Percentiles rank a stretch among this genome's conserved stretches.
Evolutionary conservation across 2,888 invertebrate species (phyloP).

Genomic region (Odontomyia ornata): DNA sequence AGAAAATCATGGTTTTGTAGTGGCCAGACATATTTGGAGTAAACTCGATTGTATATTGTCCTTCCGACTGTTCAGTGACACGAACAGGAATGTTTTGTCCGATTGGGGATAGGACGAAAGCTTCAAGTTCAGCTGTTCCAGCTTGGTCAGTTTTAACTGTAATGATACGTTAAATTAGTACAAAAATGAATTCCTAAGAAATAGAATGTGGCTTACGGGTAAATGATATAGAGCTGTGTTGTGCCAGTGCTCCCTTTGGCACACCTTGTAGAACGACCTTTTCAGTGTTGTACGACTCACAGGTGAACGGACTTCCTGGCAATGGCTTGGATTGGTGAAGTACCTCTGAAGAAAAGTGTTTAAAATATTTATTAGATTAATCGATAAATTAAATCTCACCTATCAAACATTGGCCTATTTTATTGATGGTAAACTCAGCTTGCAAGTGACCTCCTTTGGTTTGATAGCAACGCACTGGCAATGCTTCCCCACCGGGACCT

Average conservation of each 20-base stretch:
- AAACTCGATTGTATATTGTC: conserved; percentile 79
- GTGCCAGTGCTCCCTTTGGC: conserved; percentile 78
- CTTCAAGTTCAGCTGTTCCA: conserved; percentile 85
- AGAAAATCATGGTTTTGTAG: conserved; percentile 73
- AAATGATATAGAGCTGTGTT: conserved; percentile 84
- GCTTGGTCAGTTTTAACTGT: conserved; percentile 82
- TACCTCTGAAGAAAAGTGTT: conserved; percentile 73
- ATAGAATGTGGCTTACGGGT: conserved; percentile 69
- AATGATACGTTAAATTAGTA: background rate
- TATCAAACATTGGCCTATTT: conserved; percentile 74
- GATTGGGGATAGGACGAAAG: conserved; percentile 86
- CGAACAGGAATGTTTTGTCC: conserved; percentile 85
- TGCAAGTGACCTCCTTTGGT: conserved; percentile 94
- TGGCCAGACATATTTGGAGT: conserved; percentile 82
- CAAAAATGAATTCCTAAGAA: background rate
- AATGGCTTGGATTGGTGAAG: conserved; percentile 89
- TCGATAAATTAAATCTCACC: conserved; percentile 63
- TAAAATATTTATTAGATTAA: conserved; percentile 54
- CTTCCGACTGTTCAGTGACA: conserved; percentile 75
- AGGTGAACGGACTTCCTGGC: conserved; percentile 91
- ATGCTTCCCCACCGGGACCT: conserved; percentile 79
- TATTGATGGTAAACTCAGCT: conserved; percentile 90
- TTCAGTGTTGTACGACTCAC: conserved; percentile 89
- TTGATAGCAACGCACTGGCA: conserved; percentile 93
- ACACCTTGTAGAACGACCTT: conserved; percentile 81